A percentile compares a stretch with the other conserved stretches of the same genome.
phyloP scores from a whole-genome alignment of 2,797 vertebrate genomes.

The Calcarius lapponicus region DNA sequence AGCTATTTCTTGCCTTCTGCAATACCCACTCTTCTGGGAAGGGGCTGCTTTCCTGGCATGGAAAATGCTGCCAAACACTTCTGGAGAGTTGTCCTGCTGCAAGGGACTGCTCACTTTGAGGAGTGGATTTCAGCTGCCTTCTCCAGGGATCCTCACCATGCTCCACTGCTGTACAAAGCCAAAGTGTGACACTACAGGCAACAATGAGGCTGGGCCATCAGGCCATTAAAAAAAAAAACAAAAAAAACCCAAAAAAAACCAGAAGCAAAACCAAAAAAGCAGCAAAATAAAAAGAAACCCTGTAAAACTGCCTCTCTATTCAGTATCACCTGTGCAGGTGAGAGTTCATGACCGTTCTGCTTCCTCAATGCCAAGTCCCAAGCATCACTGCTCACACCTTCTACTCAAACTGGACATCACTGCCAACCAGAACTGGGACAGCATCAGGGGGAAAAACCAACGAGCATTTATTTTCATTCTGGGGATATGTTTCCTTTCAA shows the following conservation, averaged over 20 bases:
- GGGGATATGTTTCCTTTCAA: not conserved
- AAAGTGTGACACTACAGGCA: not conserved
- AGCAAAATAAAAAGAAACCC: not conserved
- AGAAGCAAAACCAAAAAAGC: not conserved
- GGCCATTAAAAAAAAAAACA: not conserved
- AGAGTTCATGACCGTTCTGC: rapidly evolving
- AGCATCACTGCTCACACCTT: rapidly evolving
- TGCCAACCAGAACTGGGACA: not conserved
- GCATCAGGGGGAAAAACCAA: rapidly evolving
- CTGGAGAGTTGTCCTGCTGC: not conserved
- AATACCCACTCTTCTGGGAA: not conserved
- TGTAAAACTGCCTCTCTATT: not conserved
- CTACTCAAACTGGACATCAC: not conserved
- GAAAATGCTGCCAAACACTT: not conserved
- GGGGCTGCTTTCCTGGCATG: not conserved
- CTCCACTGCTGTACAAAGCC: not conserved
- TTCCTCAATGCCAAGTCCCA: not conserved
- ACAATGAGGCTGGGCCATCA: rapidly evolving
- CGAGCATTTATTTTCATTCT: not conserved
- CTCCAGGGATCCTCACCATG: not conserved
- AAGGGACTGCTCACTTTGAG: not conserved
- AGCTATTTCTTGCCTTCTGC: not conserved
- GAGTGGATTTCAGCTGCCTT: not conserved
- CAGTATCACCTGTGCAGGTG: not conserved
- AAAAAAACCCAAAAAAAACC: no score